Base-by-base conservation (phyloP, 1,140 invertebrate genomes). In the Tribolium castaneum region DNA sequence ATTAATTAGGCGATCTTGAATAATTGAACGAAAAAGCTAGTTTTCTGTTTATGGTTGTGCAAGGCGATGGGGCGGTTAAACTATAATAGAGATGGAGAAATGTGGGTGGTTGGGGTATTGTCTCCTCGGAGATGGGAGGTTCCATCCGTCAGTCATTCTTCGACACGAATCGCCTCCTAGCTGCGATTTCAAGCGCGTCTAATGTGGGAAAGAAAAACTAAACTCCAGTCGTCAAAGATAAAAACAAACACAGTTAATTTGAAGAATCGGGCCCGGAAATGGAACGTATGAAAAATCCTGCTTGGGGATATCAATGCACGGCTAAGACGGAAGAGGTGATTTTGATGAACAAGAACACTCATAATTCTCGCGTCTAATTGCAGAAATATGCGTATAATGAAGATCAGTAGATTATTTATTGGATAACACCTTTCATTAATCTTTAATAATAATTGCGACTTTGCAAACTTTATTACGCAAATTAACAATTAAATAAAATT, bases 401-500 rank as follows among this genome's bases (percentile, higher is more conserved):
- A 49, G 70, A 50, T 72, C 34, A 72, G 70, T 34, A 34, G 59
- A 66, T 35, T 45, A 39, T 66, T 66, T 66, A 39, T 66, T 35
- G 59, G 59, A 66, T 66, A 66, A 66, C 59, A 13, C 25, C 19
- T 66, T 30, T 39, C 59, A 66, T 66, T 66, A 66, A 66, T 66
- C 59, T 66, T 66, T 66, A 35, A 35, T 66, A 35, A 66, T 66
- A 35, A 66, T 66, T 66, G 30, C 59, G 34, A 66, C n/a, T 66
- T 66, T 66, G 30, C 59, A 66, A 35, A 66, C 59, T 66, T 66
- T 66, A 35, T 66, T 66, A 66, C 59, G 59, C 59, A 66, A 66
- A 66, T 66, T 66, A 66, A 66, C 59, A 66, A 66, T 66, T 66
- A 66, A 66, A 66, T 66, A 66, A 66, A 66, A 66, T 66, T 66